phyloP scores from a whole-genome alignment of 2,113 vertebrate species.

The Alosa alosa region DNA sequence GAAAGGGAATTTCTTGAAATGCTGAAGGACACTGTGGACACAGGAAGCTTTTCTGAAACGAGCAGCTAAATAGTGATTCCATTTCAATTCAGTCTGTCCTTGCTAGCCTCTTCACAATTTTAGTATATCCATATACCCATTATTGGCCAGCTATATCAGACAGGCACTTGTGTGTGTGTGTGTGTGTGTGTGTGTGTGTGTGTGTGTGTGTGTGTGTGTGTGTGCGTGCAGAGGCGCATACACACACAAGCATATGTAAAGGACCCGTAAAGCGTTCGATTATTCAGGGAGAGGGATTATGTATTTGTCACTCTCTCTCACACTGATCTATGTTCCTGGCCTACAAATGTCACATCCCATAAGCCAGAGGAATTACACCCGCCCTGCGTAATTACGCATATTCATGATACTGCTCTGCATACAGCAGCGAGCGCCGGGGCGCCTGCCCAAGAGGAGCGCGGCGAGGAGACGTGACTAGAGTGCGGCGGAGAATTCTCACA shows the following conservation, averaged over 20 bases:
- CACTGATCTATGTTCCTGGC: slow-evolving; percentile 80
- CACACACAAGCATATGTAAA: slow-evolving; percentile 2
- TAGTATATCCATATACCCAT: background rate
- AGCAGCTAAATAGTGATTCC: background rate
- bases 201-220: slow-evolving; percentile 29
- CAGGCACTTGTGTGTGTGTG: slow-evolving; percentile 31
- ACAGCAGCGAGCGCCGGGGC: slow-evolving; percentile 29
- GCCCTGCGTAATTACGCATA: slow-evolving; percentile 89
- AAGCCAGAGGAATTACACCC: slow-evolving; percentile 87
- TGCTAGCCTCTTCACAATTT: background rate
- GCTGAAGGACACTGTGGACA: background rate
- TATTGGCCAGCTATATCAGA: background rate
- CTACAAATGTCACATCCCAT: slow-evolving; percentile 88
- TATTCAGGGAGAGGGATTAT: slow-evolving; percentile 73
- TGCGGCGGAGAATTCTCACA: slow-evolving; percentile 68
- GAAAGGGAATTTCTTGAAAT: background rate
- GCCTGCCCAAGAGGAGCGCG: background rate
- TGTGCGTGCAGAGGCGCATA: slow-evolving; percentile 16
- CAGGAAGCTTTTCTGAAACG: background rate
- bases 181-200: slow-evolving; percentile 44
- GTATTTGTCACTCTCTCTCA: slow-evolving; percentile 86
- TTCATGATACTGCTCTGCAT: slow-evolving; percentile 87
- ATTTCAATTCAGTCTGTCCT: background rate
- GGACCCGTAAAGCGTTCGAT: slow-evolving; percentile 58
- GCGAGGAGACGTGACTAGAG: slow-evolving; percentile 61